A percentile compares a stretch with the other conserved stretches of the same genome.
Conservation (phyloP, 2,888 invertebrate species). For the Argyresthia goedartella region DNA sequence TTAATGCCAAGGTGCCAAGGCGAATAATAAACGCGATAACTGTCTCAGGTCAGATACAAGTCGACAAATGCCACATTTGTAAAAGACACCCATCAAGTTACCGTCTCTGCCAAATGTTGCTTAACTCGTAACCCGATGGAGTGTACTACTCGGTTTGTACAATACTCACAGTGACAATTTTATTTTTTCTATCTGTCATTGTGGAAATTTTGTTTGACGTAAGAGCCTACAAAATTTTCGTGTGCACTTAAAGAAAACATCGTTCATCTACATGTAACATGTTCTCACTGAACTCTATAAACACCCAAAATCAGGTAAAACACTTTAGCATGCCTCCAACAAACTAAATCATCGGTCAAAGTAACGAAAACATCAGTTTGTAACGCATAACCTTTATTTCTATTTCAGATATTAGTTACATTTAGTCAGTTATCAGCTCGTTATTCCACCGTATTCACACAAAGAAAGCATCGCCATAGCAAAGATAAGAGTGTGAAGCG, state of each 20-base stretch:
- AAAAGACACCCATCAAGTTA: no score
- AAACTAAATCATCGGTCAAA: background rate
- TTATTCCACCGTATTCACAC: constrained; percentile 54
- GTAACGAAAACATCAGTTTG: constrained; percentile 24
- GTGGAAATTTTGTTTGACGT: constrained; percentile 45
- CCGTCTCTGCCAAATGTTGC: no score
- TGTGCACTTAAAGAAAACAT: constrained; percentile 55
- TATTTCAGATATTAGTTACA: constrained; percentile 65
- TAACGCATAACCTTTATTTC: constrained; percentile 48
- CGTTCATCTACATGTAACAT: constrained; percentile 65
- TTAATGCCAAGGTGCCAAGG: no score
- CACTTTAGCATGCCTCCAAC: constrained; percentile 5
- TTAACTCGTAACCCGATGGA: no score
- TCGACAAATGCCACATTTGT: no score
- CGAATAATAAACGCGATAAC: no score
- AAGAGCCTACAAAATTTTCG: constrained; percentile 68
- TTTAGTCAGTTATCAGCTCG: constrained; percentile 61
- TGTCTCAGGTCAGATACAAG: no score
- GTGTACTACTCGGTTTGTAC: no score
- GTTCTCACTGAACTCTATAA: constrained; percentile 68
- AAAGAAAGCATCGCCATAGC: constrained; percentile 43
- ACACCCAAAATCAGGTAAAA: constrained; percentile 63
- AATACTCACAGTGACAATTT: no score
- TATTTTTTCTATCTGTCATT: no score
- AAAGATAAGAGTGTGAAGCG: constrained; percentile 46